These are phyloP conservation scores for Ataeniobius toweri DNA, from an alignment of 2,797 vertebrate genomes.

Conservation along the genomic window DNA sequence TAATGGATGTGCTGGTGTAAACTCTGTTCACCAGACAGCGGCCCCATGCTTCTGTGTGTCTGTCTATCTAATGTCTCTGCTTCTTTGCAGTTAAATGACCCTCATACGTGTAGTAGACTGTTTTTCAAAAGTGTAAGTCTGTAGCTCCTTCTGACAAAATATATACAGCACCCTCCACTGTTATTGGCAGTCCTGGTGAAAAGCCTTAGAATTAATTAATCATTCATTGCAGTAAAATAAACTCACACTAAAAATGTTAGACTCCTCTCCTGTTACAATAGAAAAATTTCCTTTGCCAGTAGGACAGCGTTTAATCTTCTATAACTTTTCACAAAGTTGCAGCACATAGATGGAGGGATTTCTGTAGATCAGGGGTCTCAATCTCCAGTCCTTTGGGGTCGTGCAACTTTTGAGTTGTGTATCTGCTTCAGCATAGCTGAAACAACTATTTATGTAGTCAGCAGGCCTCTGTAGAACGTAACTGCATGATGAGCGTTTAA, in stretches of 20 bases:
- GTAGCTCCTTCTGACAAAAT: conserved; percentile 39
- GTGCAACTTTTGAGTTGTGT: not conserved
- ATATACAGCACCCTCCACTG: not conserved
- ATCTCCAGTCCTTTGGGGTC: not conserved
- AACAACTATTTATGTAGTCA: too few relatives aligned
- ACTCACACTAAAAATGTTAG: not conserved
- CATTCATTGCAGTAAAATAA: not conserved
- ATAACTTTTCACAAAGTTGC: not conserved
- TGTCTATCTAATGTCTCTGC: conserved; percentile 21
- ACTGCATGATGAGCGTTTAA: not conserved
- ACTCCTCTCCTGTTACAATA: not conserved
- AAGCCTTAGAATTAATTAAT: not conserved
- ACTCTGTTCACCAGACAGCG: too few relatives aligned
- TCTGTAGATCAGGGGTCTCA: not conserved
- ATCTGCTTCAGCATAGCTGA: not conserved
- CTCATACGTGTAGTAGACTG: conserved; percentile 13
- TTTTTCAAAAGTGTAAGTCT: conserved; percentile 31
- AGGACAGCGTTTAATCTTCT: not conserved
- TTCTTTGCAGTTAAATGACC: conserved; percentile 41
- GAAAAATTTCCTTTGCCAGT: not conserved
- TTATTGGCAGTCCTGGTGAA: not conserved
- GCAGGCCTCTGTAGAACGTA: too few relatives aligned
- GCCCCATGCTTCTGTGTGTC: not conserved
- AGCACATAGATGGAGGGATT: not conserved
- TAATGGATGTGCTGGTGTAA: too few relatives aligned